A percentile compares a stretch with the other conserved stretches of the same genome.
phyloP scores from a whole-genome alignment of 2,797 vertebrate species.

The Falco novaeseelandiae region DNA sequence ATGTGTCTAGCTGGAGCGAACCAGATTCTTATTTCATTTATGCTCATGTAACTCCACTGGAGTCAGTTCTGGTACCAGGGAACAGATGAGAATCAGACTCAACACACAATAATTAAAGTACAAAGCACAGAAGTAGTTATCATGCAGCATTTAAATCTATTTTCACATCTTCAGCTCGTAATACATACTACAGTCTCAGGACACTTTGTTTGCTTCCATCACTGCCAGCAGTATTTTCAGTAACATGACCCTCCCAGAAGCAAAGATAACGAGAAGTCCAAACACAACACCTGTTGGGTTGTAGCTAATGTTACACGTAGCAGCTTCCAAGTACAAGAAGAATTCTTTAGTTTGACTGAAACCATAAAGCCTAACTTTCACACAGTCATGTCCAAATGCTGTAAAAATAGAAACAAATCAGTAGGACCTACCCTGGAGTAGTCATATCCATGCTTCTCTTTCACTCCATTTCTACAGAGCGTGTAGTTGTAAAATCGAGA shows the following conservation, averaged over 20 bases:
- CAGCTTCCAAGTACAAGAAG: background rate
- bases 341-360: constrained; percentile 11
- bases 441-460: constrained; percentile 91
- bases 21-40: background rate
- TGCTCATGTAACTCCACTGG: background rate
- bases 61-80: background rate
- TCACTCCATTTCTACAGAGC: constrained; percentile 89
- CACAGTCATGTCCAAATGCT: background rate
- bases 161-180: background rate
- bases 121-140: constrained; percentile 4
- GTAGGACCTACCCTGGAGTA: constrained; percentile 85
- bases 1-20: background rate
- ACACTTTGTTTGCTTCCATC: background rate
- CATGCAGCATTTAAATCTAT: constrained; percentile 7
- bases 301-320: background rate
- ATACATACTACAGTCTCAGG: background rate
- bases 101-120: constrained; percentile 6
- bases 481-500: constrained; percentile 98
- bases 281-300: background rate
- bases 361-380: background rate
- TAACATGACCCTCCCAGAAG: background rate
- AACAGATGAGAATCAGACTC: background rate
- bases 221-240: constrained; percentile 1
- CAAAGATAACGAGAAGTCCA: background rate
- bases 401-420: constrained; percentile 5